Percentiles rank a stretch among this genome's conserved stretches.
Conservation (phyloP, 1,140 invertebrate genomes). For the Listronotus oregonensis region DNA sequence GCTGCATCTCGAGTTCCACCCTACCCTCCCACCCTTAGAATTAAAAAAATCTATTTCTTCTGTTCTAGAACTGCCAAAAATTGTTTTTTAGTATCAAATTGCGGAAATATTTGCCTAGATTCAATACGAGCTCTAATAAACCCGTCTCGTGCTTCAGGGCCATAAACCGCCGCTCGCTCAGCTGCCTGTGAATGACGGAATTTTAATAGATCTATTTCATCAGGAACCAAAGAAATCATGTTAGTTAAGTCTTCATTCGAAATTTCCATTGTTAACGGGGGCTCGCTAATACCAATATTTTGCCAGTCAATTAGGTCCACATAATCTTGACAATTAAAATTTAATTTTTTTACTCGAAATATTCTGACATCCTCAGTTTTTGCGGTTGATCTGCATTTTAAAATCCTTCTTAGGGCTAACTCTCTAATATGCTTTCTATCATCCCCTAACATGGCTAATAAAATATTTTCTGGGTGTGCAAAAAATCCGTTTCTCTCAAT, state of each 20-base stretch:
- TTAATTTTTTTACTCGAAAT: background rate
- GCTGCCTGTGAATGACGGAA: background rate
- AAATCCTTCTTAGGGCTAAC: background rate
- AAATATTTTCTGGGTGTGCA: too few species aligned
- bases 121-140: background rate
- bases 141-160: background rate
- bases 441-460: too few species aligned
- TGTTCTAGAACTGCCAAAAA: too few species aligned
- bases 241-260: background rate
- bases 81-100: too few species aligned
- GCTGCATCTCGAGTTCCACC: too few species aligned
- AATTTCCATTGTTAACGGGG: background rate
- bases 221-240: slow-evolving; percentile 1
- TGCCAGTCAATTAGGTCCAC: slow-evolving; percentile 1
- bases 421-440: background rate
- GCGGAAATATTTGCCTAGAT: background rate
- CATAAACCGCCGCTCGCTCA: background rate
- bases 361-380: background rate
- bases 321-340: background rate
- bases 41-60: too few species aligned
- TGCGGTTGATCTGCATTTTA: background rate
- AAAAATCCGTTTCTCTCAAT: too few species aligned
- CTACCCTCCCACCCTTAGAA: too few species aligned
- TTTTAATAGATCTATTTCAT: slow-evolving; percentile 2
- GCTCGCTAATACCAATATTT: background rate